Evolutionary conservation across 1,140 invertebrate genomes (phyloP), one percentile per base, ranked within the genome.

Genomic region (Drosophila tristis): DNA sequence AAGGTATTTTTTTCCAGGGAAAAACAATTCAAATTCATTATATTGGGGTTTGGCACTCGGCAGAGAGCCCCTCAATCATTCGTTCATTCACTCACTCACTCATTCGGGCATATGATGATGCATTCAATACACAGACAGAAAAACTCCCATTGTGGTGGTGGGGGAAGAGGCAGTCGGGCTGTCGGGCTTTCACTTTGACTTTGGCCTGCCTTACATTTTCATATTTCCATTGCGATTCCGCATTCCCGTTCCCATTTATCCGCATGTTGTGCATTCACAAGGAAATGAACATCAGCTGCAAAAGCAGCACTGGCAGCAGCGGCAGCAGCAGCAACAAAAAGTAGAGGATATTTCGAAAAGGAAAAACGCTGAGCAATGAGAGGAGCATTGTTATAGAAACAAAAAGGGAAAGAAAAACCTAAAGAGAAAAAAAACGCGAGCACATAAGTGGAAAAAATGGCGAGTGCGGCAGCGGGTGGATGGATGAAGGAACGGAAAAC

Each of bases 231-330:
- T 35, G 15, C 26, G 2, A 13, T 59, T 59, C 16, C 26, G 50
- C 16, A 54, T 54, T 16, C 16, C 16, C 16, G 1, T 16, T 16
- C 51, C 51, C 51, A 54, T 54, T 54, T 56, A 77, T 61, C 51
- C 74, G 70, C 76, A 74, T 57, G 47, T 63, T 79, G 78, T 80
- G 78, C 78, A 80, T 74, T 80, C 78, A 80, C 51, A 74, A 67
- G 78, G 78, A 80, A 80, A 80, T 80, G 78, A 74, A 80, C 78
- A 80, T 64, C 76, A 62, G 59, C 76, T 49, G 76, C 75, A 74
- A 68, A 64, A 54, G 77, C 20, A 2, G 20, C 20, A 57, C n/a
- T n/a, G n/a, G n/a, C 53, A 57, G 68, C 53, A 56, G 56, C 16
- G 16, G 16, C 16, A 16, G 16, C 20, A 2, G 20, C 20, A 57